Conservation (phyloP, 2,113 vertebrate species). For the Connochaetes taurinus region DNA sequence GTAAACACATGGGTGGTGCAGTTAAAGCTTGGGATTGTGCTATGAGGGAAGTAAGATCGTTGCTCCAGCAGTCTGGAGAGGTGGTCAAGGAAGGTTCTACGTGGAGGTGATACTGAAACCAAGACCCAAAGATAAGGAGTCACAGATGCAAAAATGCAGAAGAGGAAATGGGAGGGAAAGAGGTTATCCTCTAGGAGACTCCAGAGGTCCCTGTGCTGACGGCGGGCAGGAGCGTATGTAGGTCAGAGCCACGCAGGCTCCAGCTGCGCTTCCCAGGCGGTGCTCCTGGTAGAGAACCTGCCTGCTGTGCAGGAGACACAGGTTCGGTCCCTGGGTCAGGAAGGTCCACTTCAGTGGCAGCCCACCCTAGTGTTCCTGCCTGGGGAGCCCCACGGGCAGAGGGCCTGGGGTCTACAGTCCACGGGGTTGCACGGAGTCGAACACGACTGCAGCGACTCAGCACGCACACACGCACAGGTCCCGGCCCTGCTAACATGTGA, state of each 20-base stretch:
- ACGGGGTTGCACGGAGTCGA: accelerated
- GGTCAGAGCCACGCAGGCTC: accelerated
- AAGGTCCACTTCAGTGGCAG: background rate
- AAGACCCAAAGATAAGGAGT: background rate
- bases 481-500: accelerated
- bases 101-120: background rate
- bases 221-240: too few relatives aligned
- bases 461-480: background rate
- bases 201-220: accelerated
- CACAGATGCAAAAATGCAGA: background rate
- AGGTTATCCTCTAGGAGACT: background rate
- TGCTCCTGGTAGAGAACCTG: background rate
- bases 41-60: background rate
- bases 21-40: too few relatives aligned
- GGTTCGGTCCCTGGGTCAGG: background rate
- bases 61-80: background rate
- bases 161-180: background rate
- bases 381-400: background rate
- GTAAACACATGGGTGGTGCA: accelerated
- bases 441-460: accelerated
- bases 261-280: background rate
- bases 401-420: background rate
- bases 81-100: background rate
- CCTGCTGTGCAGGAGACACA: background rate
- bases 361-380: background rate